These are phyloP conservation scores for Apteryx owenii DNA, from an alignment of 2,113 vertebrate genomes.

Conservation along the genomic window DNA sequence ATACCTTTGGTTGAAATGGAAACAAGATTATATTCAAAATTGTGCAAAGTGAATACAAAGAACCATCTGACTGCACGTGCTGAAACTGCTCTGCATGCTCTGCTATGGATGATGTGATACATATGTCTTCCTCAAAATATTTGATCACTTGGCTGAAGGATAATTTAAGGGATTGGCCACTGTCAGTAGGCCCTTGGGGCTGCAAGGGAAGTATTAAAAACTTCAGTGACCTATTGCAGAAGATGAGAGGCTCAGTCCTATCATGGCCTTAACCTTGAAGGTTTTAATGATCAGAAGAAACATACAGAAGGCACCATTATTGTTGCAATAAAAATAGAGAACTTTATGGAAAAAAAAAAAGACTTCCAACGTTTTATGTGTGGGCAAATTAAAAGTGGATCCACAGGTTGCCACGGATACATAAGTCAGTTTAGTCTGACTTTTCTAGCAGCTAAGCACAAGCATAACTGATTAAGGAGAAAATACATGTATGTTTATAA, in stretches of 20 bases:
- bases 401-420: conserved; percentile 45
- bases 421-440: conserved; percentile 36
- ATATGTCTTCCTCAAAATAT: neutral
- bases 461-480: conserved; percentile 19
- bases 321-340: conserved; percentile 5
- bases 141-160: neutral
- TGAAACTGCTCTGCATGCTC: neutral
- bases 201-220: neutral
- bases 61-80: neutral
- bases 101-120: neutral
- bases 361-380: neutral
- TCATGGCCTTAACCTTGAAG: neutral
- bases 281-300: neutral
- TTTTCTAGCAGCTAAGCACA: conserved; percentile 34
- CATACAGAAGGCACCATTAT: neutral
- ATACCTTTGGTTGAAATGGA: neutral
- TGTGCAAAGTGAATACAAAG: neutral
- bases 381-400: conserved; percentile 35
- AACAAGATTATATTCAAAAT: neutral
- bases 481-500: conserved; percentile 25
- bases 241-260: neutral
- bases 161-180: neutral
- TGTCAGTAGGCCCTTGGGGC: neutral
- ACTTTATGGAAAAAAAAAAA: neutral
- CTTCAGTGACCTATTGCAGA: neutral